Percentiles rank a stretch among this genome's conserved stretches.
Conservation (phyloP, 64 coral and sea anemone species). For the Montipora cactus region DNA sequence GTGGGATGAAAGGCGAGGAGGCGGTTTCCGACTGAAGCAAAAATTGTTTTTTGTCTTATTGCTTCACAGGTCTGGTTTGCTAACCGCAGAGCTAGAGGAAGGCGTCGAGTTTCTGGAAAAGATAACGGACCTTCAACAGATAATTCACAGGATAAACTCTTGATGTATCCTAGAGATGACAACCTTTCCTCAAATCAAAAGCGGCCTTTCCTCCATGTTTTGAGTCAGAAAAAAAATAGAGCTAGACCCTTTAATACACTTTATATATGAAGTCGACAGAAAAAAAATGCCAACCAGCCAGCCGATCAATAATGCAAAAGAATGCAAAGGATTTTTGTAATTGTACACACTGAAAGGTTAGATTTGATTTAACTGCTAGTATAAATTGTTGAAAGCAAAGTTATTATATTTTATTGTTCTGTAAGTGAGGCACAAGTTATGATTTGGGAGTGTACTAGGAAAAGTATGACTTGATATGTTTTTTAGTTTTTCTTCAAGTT, state of each 20-base stretch:
- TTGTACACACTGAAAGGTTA: no score
- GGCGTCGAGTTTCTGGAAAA: constrained; percentile 2
- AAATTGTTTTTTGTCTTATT: neutral
- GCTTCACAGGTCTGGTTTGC: constrained; percentile 70
- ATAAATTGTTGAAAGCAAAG: no score
- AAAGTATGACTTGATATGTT: no score
- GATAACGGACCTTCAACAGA: neutral
- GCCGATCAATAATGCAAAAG: neutral
- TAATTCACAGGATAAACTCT: neutral
- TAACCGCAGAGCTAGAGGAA: constrained; percentile 59
- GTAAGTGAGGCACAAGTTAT: no score
- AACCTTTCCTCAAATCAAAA: neutral
- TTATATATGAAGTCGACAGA: neutral
- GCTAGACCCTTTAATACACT: neutral
- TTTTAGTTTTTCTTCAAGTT: no score
- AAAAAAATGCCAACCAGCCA: neutral
- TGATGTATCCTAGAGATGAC: neutral
- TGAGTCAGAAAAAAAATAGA: neutral
- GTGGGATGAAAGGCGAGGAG: no score
- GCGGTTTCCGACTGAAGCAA: neutral
- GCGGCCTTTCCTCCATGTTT: neutral
- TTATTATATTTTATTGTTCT: no score
- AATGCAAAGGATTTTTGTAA: neutral
- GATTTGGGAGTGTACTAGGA: no score
- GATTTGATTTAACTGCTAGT: no score